Evolutionary conservation across 92 coral and sea anemone species (phyloP).

Genomic region (Anthopleura xanthogrammica): DNA sequence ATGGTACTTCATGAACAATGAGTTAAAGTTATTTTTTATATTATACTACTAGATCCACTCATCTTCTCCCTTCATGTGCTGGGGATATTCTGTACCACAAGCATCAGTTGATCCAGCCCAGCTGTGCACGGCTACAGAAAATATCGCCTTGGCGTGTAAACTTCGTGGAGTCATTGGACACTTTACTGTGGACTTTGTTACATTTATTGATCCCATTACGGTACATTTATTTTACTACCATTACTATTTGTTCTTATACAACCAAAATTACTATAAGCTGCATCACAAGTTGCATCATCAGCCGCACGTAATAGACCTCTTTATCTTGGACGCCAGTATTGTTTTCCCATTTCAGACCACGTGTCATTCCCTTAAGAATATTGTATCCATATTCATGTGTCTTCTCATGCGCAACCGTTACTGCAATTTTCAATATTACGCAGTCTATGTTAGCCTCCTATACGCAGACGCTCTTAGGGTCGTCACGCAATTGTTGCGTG

Average conservation of each 20-base stretch:
- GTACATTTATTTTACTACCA: conserved; percentile 36
- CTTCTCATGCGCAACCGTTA: too few species aligned
- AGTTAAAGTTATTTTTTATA: not conserved
- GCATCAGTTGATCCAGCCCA: conserved; percentile 86
- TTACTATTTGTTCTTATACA: not conserved
- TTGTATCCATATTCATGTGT: too few species aligned
- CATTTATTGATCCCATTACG: conserved; percentile 88
- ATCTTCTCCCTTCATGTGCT: conserved; percentile 85
- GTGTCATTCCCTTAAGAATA: too few species aligned
- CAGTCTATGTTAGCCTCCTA: too few species aligned
- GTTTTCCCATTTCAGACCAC: too few species aligned
- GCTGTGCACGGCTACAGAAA: conserved; percentile 65
- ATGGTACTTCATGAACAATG: not conserved
- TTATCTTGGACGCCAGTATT: too few species aligned
- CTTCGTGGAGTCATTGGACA: conserved; percentile 88
- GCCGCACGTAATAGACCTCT: too few species aligned
- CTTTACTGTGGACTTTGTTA: conserved; percentile 90
- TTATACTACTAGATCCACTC: conserved; percentile 75
- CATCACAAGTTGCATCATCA: not conserved
- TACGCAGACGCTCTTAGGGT: too few species aligned
- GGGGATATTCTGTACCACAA: conserved; percentile 98
- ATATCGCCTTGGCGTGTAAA: conserved; percentile 78
- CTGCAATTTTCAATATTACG: too few species aligned
- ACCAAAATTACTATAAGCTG: not conserved
- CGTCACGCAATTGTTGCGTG: too few species aligned